Base-by-base conservation (phyloP, 1,140 invertebrate genomes). In the Theocolax elegans region DNA sequence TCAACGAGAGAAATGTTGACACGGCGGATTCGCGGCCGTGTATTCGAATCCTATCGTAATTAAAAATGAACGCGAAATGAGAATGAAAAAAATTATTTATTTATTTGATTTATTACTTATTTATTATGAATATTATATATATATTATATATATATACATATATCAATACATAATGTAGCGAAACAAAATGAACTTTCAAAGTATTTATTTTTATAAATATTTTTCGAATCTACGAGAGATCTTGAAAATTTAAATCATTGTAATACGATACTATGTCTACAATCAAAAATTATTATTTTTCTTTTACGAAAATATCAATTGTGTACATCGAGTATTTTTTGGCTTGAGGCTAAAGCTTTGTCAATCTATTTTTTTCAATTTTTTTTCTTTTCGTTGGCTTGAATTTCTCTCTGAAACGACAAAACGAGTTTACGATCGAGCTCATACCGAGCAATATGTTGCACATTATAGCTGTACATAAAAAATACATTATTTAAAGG, bases 191-290 rank as follows among this genome's bases (percentile, higher is more conserved):
- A 77, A 77, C 74, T 78, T 80, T 81, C 76, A 83, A 84, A 83
- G 80, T 85, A 86, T 85, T 86, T 86, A 85, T 86, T 85, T 86
- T 85, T 86, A 85, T 85, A 85, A 83, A 84, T 83, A 84, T 81
- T 75, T 75, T 69, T 76, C 70, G 72, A 70, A 72, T 64, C 73
- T 75, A 76, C 71, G 51, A 60, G 68, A 71, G 72, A 67, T 67
- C 69, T 74, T 60, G 62, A 67, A 59, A 46, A 42, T 48, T 13
- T 40, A 23, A 51, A 64, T 56, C n/a, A 70, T 56, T 46, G 42
- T 44, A 40, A 65, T 64, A 23, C 15, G 25, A 58, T 59, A 70
- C 64, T 58, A 35, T 69, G 59, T 64, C 31, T 71, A 59, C 27
- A 27, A 56, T 56, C 56, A 40, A 2, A n/a, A n/a, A n/a, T n/a